phyloP scores from a whole-genome alignment of 2,113 vertebrate genomes.

The Myotis davidii region DNA sequence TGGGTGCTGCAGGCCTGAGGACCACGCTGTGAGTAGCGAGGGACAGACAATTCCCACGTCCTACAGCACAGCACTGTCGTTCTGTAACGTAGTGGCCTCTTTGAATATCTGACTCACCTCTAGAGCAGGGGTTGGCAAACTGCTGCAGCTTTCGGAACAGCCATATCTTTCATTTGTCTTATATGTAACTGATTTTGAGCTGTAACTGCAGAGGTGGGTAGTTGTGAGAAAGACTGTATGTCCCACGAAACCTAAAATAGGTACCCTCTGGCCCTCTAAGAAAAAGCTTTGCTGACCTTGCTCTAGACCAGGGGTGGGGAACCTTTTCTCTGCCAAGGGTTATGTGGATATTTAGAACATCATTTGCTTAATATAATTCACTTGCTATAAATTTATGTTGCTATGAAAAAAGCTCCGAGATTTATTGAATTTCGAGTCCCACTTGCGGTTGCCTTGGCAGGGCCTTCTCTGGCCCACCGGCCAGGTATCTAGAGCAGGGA shows the following conservation, averaged over 20 bases:
- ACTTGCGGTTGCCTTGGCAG: no score
- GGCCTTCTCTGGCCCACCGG: no score
- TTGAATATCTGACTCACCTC: background rate
- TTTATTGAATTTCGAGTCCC: no score
- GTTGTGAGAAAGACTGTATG: background rate
- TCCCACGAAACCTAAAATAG: background rate
- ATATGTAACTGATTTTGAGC: background rate
- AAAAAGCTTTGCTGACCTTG: background rate
- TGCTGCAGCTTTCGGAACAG: background rate
- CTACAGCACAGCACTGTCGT: background rate
- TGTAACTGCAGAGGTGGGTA: background rate
- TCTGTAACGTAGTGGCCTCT: background rate
- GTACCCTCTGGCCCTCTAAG: background rate
- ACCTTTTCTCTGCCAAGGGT: no score
- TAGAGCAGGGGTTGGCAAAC: background rate
- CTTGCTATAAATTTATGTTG: no score
- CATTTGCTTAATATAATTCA: no score
- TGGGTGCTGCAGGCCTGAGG: background rate
- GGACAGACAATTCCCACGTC: background rate
- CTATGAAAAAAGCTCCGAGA: no score
- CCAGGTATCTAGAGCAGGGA: background rate
- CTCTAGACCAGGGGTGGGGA: background rate
- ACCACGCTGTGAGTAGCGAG: background rate
- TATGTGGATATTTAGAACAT: no score
- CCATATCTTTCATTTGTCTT: background rate